Conservation (phyloP, 2,113 vertebrate genomes). For the Crotalus helleri region DNA sequence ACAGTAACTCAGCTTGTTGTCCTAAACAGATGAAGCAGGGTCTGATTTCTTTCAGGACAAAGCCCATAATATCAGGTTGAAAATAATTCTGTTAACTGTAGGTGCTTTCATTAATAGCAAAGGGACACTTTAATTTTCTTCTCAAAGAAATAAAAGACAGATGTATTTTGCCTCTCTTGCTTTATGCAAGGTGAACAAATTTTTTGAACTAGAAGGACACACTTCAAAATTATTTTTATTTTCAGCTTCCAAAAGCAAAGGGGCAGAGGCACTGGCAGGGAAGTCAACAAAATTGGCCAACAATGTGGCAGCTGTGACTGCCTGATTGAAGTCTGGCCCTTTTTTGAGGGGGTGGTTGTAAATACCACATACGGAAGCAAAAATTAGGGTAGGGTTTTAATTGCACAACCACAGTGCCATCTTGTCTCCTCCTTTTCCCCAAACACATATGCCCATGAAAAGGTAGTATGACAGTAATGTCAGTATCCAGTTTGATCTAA, state of each 20-base stretch:
- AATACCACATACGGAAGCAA: not conserved
- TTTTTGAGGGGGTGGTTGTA: not conserved
- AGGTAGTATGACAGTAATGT: not conserved
- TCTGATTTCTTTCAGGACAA: conserved; percentile 45
- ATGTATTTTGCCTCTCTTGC: not conserved
- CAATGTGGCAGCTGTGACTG: not conserved
- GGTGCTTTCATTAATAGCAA: conserved; percentile 31
- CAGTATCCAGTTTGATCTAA: not conserved
- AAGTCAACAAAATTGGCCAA: not conserved
- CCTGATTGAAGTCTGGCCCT: not conserved
- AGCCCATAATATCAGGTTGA: conserved; percentile 39
- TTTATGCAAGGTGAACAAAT: not conserved
- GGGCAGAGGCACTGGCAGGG: not conserved
- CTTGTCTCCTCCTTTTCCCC: not conserved
- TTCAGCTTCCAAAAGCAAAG: not conserved
- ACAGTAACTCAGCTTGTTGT: conserved; percentile 48
- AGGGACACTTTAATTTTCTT: conserved; percentile 20
- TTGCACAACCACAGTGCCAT: not conserved
- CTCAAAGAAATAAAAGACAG: conserved; percentile 17
- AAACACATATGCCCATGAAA: not conserved
- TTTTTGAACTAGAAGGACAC: not conserved
- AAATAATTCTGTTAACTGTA: conserved; percentile 41
- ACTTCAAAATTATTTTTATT: not conserved
- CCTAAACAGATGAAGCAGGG: conserved; percentile 21
- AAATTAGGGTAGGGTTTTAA: not conserved